phyloP scores from a whole-genome alignment of 2,797 vertebrate genomes.

The Hafferia zeledoni region DNA sequence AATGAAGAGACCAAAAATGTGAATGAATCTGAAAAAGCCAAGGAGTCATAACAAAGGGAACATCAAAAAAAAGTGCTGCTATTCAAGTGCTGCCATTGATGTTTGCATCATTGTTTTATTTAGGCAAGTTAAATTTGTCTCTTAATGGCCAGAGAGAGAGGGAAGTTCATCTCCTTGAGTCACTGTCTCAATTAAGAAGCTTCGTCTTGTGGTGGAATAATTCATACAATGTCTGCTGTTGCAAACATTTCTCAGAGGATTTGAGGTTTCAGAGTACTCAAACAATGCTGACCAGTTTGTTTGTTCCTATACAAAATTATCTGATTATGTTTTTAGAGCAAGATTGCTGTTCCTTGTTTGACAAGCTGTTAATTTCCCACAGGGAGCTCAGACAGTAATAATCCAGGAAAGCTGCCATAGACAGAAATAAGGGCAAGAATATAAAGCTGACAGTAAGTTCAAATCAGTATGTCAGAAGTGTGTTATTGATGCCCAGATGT shows the following conservation, averaged over 20 bases:
- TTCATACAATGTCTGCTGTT: not conserved
- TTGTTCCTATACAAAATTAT: not conserved
- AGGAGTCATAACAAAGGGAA: not conserved
- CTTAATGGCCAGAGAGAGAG: not conserved
- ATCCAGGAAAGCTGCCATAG: not conserved
- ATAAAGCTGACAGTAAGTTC: not conserved
- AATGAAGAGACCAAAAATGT: not conserved
- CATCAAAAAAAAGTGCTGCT: not conserved
- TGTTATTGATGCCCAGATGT: not conserved
- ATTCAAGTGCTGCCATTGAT: not conserved
- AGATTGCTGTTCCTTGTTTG: not conserved
- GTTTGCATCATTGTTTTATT: not conserved
- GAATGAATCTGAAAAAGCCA: slow-evolving; percentile 23
- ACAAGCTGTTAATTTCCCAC: not conserved
- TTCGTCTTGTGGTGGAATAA: slow-evolving; percentile 1
- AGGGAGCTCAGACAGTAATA: not conserved
- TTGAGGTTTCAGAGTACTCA: not conserved
- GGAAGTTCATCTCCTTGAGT: not conserved
- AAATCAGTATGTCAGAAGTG: not conserved
- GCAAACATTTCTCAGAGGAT: not conserved
- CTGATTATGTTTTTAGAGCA: not conserved
- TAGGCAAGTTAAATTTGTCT: not conserved
- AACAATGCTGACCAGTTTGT: not conserved
- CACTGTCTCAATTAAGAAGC: slow-evolving; percentile 2
- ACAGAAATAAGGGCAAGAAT: not conserved